phyloP scores from a whole-genome alignment of 2,888 invertebrate species.

The Autographa gamma region DNA sequence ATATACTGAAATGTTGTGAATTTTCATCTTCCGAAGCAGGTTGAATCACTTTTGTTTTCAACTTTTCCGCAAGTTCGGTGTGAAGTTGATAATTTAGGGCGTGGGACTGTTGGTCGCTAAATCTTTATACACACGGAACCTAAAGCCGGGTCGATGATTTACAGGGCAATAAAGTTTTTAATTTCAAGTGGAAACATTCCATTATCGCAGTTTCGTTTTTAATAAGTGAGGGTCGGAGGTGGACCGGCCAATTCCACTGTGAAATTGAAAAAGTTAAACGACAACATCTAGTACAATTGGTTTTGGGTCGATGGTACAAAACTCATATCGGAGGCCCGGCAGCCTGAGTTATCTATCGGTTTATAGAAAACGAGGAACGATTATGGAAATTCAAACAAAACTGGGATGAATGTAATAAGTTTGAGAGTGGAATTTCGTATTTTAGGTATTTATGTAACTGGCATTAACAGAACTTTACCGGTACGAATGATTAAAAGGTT shows the following conservation, averaged over 20 bases:
- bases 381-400: slow-evolving; percentile 59
- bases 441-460: slow-evolving; percentile 25
- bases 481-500: background rate
- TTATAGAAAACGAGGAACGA: slow-evolving; percentile 56
- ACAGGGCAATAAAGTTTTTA: slow-evolving; percentile 77
- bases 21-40: slow-evolving; percentile 64
- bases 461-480: slow-evolving; percentile 13
- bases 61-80: slow-evolving; percentile 59
- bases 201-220: slow-evolving; percentile 76
- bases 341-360: slow-evolving; percentile 55
- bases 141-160: slow-evolving; percentile 68
- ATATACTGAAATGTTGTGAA: slow-evolving; percentile 63
- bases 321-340: slow-evolving; percentile 55
- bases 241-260: slow-evolving; percentile 72
- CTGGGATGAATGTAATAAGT: slow-evolving; percentile 52
- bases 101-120: slow-evolving; percentile 64
- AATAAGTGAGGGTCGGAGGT: slow-evolving; percentile 72
- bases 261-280: slow-evolving; percentile 80
- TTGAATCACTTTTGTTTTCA: slow-evolving; percentile 70
- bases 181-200: slow-evolving; percentile 75
- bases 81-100: slow-evolving; percentile 70
- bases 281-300: slow-evolving; percentile 71
- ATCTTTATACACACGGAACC: slow-evolving; percentile 66
- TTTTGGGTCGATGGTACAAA: slow-evolving; percentile 61
- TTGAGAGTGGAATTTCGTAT: slow-evolving; percentile 31